Conservation (phyloP, 2,113 vertebrate genomes). For the Thryonomys swinderianus region DNA sequence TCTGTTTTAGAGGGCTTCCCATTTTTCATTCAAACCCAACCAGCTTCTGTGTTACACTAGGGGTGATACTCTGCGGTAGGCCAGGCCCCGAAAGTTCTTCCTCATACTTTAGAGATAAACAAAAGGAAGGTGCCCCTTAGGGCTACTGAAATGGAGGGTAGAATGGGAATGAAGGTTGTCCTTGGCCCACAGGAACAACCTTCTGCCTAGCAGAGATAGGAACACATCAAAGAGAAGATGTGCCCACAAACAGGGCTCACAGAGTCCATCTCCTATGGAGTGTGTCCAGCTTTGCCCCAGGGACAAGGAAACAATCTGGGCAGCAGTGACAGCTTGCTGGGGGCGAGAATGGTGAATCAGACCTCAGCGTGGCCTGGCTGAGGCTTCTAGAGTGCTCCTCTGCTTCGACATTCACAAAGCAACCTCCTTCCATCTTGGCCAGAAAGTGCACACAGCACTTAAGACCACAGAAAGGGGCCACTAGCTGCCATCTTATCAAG, state of each 20-base stretch:
- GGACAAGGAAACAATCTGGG: not conserved
- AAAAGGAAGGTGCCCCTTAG: not conserved
- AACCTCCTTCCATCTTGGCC: not conserved
- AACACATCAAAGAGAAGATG: slow-evolving; percentile 12
- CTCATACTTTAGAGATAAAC: not conserved
- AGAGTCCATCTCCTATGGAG: not conserved
- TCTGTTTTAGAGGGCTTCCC: not conserved
- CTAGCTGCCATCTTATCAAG: not conserved
- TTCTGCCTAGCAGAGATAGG: not conserved
- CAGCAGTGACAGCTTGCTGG: not conserved
- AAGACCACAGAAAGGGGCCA: not conserved
- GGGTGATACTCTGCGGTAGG: not conserved
- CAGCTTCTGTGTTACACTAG: not conserved
- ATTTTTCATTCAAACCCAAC: slow-evolving; percentile 44
- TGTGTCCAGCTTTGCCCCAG: not conserved
- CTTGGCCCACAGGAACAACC: not conserved
- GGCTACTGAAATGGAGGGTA: not conserved
- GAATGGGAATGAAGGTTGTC: not conserved
- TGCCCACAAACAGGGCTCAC: not conserved
- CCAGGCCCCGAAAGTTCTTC: not conserved
- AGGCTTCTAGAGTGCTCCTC: not conserved
- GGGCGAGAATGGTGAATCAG: not conserved
- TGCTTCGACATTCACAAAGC: not conserved
- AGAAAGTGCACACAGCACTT: not conserved
- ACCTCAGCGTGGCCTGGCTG: not conserved